Base-by-base conservation (phyloP, 2,888 invertebrate species). In the Cistogaster globosa region DNA sequence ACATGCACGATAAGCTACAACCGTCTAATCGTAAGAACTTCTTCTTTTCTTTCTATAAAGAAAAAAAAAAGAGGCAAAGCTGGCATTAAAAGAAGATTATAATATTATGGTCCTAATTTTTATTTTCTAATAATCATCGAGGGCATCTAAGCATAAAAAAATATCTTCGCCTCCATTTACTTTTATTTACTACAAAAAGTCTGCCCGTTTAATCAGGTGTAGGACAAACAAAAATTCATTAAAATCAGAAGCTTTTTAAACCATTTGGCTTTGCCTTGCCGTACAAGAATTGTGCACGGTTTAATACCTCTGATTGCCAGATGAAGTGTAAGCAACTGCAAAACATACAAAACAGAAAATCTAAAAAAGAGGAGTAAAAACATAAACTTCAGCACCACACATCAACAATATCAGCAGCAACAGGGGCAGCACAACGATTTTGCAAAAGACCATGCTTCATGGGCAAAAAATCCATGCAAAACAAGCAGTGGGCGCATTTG, bases 221-320 rank as follows among this genome's bases (percentile, higher is more conserved):
- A 82, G 75, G 36, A 26, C 38, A 26, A n/a, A 26, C 20, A 53
- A 20, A 58, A 62, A 57, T 32, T 65, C 63, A 79, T 83, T 65
- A 76, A 80, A 84, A 80, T 84, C 84, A 80, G 76, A 85, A 82
- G 78, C 78, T 78, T 75, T 78, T 65, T 55, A 63, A 84, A 74
- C 12, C 69, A 74, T 71, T 84, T 75, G 74, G 63, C 51, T 71
- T 65, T 55, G 76, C 48, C n/a, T 42, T 26, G 22, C 26, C 67
- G 42, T 22, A 60, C 60, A 69, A 75, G 18, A 74, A 58, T 38
- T 75, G 78, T 85, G 75, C 75, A 75, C 67, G 82, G 78, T 75
- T 85, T 78, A 85, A 85, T 82, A 85, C 82, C 82, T 82, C 82
- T 82, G 82, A 82, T 82, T 78, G 53, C 53, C 82, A 82, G 69